Evolutionary conservation across 1,140 invertebrate genomes (phyloP).

Genomic region (Acromyrmex echinatior): DNA sequence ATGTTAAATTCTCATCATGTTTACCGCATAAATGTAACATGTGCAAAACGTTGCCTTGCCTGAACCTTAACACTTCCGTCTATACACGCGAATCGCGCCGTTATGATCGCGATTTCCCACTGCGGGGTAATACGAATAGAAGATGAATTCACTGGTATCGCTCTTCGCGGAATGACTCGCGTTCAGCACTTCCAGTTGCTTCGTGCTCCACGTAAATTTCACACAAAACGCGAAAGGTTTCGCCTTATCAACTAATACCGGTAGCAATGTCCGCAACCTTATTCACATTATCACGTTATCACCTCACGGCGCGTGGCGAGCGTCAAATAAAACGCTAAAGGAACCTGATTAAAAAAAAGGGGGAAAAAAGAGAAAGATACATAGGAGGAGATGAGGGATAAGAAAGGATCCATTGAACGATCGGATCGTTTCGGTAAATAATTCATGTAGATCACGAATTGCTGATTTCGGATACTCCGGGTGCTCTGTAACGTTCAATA

Average conservation of each 20-base stretch:
- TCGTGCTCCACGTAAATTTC: conserved; percentile 39
- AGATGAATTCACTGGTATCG: conserved; percentile 36
- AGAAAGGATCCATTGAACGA: background rate
- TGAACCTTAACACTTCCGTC: conserved; percentile 20
- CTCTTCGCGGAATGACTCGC: conserved; percentile 34
- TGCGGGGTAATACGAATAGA: conserved; percentile 33
- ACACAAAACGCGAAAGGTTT: conserved; percentile 37
- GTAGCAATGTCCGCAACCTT: conserved; percentile 46
- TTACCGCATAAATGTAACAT: conserved; percentile 49
- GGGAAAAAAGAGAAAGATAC: background rate
- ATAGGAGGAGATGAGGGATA: background rate
- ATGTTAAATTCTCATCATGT: conserved; percentile 51
- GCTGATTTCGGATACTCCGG: background rate
- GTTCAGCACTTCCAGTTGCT: conserved; percentile 33
- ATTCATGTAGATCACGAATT: conserved; percentile 3
- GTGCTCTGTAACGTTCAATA: conserved; percentile 8
- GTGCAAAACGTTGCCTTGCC: conserved; percentile 49
- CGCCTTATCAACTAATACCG: conserved; percentile 57
- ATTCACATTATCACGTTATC: conserved; percentile 57
- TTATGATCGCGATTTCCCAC: conserved; percentile 34
- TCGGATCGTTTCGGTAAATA: background rate
- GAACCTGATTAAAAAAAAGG: conserved; percentile 24
- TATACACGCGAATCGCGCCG: conserved; percentile 31
- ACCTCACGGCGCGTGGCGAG: conserved; percentile 41
- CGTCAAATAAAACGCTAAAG: conserved; percentile 62